phyloP scores from a whole-genome alignment of 2,888 invertebrate species.

The Lasioglossum lativentre region DNA sequence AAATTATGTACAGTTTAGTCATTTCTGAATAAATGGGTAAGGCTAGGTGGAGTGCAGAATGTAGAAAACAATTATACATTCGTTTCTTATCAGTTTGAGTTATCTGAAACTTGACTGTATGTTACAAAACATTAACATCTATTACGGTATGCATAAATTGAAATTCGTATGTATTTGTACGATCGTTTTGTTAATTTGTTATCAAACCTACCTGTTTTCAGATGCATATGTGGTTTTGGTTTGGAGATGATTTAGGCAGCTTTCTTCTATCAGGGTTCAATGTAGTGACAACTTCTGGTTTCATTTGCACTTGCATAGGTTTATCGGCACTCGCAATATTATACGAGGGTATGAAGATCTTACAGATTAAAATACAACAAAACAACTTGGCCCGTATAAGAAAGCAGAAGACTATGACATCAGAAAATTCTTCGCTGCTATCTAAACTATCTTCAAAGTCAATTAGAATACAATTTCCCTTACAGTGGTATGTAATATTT shows the following conservation, averaged over 20 bases:
- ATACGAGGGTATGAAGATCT: slow-evolving; percentile 87
- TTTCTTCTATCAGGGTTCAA: slow-evolving; percentile 88
- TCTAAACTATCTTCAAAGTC: slow-evolving; percentile 75
- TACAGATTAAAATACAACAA: slow-evolving; percentile 85
- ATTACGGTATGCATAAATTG: slow-evolving; percentile 43
- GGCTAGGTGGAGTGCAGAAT: slow-evolving; percentile 65
- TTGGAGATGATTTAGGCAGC: slow-evolving; percentile 87
- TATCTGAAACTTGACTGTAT: slow-evolving; percentile 35
- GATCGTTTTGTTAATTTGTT: background rate
- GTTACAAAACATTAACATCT: background rate
- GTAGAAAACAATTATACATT: slow-evolving; percentile 38
- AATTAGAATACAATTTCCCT: slow-evolving; percentile 45
- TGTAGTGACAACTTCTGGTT: slow-evolving; percentile 84
- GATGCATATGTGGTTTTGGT: slow-evolving; percentile 90
- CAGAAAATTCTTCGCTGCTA: slow-evolving; percentile 84
- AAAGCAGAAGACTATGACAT: slow-evolving; percentile 80
- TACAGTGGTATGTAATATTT: slow-evolving; percentile 73
- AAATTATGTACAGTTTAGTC: slow-evolving; percentile 49
- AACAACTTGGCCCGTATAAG: slow-evolving; percentile 80
- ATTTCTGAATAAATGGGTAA: slow-evolving; percentile 56
- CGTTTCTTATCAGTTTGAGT: slow-evolving; percentile 63
- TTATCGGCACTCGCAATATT: slow-evolving; percentile 87
- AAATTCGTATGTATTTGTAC: background rate
- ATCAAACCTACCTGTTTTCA: slow-evolving; percentile 49
- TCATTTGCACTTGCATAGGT: slow-evolving; percentile 87